Base-by-base conservation (phyloP, 1,140 invertebrate genomes). In the Uloborus diversus region DNA sequence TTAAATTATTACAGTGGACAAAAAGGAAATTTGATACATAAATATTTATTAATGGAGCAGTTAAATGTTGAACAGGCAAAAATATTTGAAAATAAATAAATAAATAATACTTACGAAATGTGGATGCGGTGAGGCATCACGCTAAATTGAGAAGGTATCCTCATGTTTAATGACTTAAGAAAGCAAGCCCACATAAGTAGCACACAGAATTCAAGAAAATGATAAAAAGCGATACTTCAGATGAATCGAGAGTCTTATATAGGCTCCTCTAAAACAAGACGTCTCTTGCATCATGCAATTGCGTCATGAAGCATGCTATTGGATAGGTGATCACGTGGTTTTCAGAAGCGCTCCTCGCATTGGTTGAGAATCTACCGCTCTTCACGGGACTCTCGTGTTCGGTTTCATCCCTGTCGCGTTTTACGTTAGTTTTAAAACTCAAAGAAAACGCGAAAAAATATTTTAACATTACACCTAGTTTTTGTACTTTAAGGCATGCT, bases 41-140 rank as follows among this genome's bases (percentile, higher is more conserved):
- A 20, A n/a, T 2, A 11, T 23, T 23, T 1, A n/a, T 23, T 42
- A 42, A 35, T 20, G 5, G 13, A 23, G 27, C 20, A 23, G 9
- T 4, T 23, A 20, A n/a, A 65, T 37, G 5, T 20, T 17, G 14
- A 23, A 14, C 23, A 23, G 9, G 0, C 13, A 37, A 65, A 4
- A 25, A 42, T 42, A 35, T 37, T 23, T 37, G n/a, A 30, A 51
- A 69, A 30, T 27, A 53, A 3, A n/a, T 5, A 37, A 61, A 47
- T 35, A 17, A 47, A 51, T 5, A 7, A 11, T 17, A 75, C 71
- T 75, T 51, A 75, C 71, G 59, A 75, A 49, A 75, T 75, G 14
- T 75, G 71, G 13, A 75, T 30, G 11, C 71, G 71, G 64, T 75
- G 71, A 13, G 71, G 71, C 57, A 64, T 62, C 71, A 75, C 37